phyloP scores from a whole-genome alignment of 2,113 vertebrate genomes.

The Malurus melanocephalus region DNA sequence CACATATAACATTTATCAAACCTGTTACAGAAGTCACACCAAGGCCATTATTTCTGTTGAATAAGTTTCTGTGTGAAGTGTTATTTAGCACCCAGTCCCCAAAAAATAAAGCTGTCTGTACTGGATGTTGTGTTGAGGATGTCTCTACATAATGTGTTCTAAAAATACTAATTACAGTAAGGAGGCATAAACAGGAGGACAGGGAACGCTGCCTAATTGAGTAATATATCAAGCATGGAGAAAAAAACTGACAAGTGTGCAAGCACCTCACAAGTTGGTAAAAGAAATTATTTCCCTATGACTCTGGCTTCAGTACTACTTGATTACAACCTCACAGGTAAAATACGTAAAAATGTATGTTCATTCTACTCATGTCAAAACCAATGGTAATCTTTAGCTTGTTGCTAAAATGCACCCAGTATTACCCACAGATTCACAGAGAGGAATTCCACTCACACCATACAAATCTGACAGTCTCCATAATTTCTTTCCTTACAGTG shows the following conservation, averaged over 20 bases:
- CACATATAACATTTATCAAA: neutral
- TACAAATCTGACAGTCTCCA: neutral
- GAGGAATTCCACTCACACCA: neutral
- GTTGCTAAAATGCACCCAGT: neutral
- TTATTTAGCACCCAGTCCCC: neutral
- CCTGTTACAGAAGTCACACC: neutral
- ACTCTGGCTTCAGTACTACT: neutral
- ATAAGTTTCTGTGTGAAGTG: neutral
- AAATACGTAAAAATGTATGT: neutral
- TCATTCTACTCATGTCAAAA: neutral
- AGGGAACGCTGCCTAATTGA: neutral
- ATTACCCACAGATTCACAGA: neutral
- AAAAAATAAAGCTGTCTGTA: neutral
- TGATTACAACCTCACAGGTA: neutral
- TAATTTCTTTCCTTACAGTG: neutral
- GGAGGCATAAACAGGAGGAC: neutral
- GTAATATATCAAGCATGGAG: neutral
- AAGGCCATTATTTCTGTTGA: neutral
- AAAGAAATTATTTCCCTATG: neutral
- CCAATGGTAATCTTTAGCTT: neutral
- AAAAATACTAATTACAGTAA: neutral
- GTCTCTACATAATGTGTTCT: neutral
- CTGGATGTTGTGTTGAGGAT: neutral
- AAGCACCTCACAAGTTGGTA: neutral
- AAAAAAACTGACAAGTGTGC: neutral